Conservation (phyloP, 2,113 vertebrate species). For the Ranitomeya imitator region DNA sequence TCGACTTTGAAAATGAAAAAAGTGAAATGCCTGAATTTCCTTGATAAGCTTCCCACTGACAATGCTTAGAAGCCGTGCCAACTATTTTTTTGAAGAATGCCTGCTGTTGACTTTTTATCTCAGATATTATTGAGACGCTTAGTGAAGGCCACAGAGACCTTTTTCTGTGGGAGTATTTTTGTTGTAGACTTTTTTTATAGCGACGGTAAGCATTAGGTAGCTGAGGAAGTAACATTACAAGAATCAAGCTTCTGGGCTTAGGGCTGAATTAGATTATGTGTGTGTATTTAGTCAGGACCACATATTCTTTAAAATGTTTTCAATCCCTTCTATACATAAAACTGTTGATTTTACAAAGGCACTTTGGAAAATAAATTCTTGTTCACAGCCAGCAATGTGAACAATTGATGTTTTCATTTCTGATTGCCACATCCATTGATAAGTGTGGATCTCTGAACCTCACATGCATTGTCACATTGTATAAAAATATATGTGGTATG, state of each 20-base stretch:
- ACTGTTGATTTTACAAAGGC: background rate
- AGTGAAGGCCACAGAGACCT: background rate
- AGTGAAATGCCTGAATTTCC: slow-evolving; percentile 30
- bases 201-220: background rate
- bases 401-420: no score
- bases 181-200: background rate
- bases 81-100: background rate
- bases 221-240: background rate
- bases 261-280: background rate
- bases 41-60: slow-evolving; percentile 34
- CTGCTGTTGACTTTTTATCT: background rate
- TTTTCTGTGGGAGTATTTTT: background rate
- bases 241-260: background rate
- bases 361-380: background rate
- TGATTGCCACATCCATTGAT: no score
- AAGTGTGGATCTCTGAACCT: no score
- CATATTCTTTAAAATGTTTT: background rate
- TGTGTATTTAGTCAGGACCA: background rate
- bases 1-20: slow-evolving; percentile 11
- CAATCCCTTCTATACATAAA: background rate
- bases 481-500: no score
- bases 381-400: background rate
- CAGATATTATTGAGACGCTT: background rate
- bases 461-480: no score
- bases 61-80: slow-evolving; percentile 12